Evolutionary conservation across 2,888 invertebrate genomes (phyloP).

Genomic region (Cactoblastis cactorum): DNA sequence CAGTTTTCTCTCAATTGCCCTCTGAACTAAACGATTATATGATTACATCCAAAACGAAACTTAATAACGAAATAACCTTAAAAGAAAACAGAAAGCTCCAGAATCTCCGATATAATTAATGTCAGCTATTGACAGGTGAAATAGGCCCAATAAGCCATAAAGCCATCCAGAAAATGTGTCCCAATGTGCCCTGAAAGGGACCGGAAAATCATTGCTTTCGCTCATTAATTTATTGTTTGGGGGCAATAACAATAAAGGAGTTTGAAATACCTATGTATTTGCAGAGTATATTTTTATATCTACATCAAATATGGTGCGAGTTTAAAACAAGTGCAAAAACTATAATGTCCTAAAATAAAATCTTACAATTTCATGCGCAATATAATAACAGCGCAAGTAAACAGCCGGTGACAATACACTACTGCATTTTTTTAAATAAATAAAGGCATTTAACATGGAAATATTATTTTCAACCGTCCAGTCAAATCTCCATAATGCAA

Average conservation of each 20-base stretch:
- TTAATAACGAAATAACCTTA: neutral
- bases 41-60: neutral
- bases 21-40: neutral
- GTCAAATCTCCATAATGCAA: neutral
- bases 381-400: too few species aligned
- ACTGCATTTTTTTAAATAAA: too few species aligned
- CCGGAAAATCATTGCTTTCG: neutral
- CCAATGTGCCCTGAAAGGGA: neutral
- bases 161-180: neutral
- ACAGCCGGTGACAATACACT: too few species aligned
- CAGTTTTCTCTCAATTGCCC: too few species aligned
- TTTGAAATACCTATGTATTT: neutral
- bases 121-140: constrained; percentile 3
- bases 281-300: neutral
- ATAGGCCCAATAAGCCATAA: neutral
- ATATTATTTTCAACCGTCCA: neutral
- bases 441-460: too few species aligned
- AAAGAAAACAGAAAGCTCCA: neutral
- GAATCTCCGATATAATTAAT: constrained; percentile 1
- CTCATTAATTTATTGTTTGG: neutral
- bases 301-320: too few species aligned
- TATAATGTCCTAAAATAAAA: too few species aligned
- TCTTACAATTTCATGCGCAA: too few species aligned
- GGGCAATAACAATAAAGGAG: neutral
- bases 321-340: too few species aligned